These are phyloP conservation scores for Drosophila orena DNA, from an alignment of 1,140 invertebrate species.

Conservation along the genomic window DNA sequence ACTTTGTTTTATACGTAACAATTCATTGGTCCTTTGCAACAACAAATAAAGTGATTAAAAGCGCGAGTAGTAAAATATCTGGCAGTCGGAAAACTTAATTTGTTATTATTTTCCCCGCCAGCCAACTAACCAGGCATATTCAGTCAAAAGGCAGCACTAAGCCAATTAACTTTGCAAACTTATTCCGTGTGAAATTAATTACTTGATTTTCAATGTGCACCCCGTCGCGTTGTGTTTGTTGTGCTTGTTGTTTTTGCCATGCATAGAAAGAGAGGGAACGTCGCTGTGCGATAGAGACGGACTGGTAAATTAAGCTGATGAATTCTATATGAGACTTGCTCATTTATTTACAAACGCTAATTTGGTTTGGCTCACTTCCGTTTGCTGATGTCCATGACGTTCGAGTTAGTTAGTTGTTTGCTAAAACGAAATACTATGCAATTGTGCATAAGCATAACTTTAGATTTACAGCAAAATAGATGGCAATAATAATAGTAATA, in stretches of 20 bases:
- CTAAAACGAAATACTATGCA: background rate
- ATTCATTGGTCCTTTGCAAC: no score
- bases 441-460: no score
- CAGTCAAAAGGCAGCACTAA: slow-evolving; percentile 66
- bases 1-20: no score
- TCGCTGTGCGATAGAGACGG: background rate
- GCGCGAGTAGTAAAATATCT: background rate
- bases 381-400: slow-evolving; percentile 43
- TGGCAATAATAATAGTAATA: no score
- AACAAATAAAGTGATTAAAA: background rate
- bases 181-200: slow-evolving; percentile 79
- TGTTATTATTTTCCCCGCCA: background rate
- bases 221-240: slow-evolving; percentile 1
- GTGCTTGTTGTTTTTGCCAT: slow-evolving; percentile 10
- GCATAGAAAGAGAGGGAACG: background rate
- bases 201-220: slow-evolving; percentile 63
- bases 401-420: background rate
- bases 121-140: slow-evolving; percentile 12
- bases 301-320: slow-evolving; percentile 53
- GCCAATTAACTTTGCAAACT: slow-evolving; percentile 78
- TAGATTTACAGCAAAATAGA: no score
- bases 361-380: slow-evolving; percentile 57
- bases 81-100: background rate
- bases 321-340: slow-evolving; percentile 48
- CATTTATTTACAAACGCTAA: slow-evolving; percentile 53